These are phyloP conservation scores for Neuroterus valhalla DNA, from an alignment of 1,140 invertebrate genomes.

Conservation along the genomic window DNA sequence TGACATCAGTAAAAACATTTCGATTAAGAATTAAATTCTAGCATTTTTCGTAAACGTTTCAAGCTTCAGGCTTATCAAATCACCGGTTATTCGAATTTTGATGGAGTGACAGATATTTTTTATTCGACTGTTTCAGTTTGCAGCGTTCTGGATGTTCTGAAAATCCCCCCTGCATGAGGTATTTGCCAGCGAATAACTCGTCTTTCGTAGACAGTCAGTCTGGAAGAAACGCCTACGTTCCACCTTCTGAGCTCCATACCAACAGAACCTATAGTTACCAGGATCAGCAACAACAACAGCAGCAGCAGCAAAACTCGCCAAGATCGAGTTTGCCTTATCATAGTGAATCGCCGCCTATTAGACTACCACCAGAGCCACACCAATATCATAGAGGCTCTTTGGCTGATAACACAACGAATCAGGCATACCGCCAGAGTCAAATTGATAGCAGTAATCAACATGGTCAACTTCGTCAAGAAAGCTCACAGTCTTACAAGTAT, in stretches of 20 bases:
- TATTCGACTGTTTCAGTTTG: conserved; percentile 57
- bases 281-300: conserved; percentile 53
- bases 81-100: no score
- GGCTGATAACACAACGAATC: conserved; percentile 44
- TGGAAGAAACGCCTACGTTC: conserved; percentile 69
- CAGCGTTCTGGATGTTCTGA: conserved; percentile 41
- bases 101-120: no score
- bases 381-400: conserved; percentile 62
- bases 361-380: conserved; percentile 58
- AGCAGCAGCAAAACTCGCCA: conserved; percentile 57
- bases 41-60: no score
- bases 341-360: conserved; percentile 61
- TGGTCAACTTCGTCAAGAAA: conserved; percentile 67
- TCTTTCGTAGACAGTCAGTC: conserved; percentile 58
- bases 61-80: no score
- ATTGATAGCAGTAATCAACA: conserved; percentile 66
- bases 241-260: conserved; percentile 70
- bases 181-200: conserved; percentile 56
- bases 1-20: no score
- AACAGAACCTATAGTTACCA: conserved; percentile 58
- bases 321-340: conserved; percentile 61
- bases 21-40: no score
- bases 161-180: conserved; percentile 51
- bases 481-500: conserved; percentile 61
- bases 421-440: conserved; percentile 45